Evolutionary conservation across 2,888 invertebrate species (phyloP).

Genomic region (Macrosiphum euphorbiae): DNA sequence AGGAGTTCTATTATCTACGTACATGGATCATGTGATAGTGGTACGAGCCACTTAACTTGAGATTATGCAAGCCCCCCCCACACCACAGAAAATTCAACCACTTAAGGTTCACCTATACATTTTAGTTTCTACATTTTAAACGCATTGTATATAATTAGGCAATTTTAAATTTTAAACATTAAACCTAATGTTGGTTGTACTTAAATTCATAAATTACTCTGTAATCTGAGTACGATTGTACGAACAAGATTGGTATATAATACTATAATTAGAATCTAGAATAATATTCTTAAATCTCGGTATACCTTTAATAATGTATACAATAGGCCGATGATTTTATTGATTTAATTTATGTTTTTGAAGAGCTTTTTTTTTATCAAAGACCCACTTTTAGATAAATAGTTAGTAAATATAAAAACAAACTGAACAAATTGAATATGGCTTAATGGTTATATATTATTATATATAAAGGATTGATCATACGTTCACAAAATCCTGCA

Average conservation of each 20-base stretch:
- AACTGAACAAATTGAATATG: background rate
- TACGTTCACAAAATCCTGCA: background rate
- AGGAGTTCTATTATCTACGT: too few relatives aligned
- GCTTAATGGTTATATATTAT: background rate
- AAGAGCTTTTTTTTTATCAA: background rate
- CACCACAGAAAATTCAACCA: background rate
- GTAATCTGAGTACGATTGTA: background rate
- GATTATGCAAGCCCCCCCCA: background rate
- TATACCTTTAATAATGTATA: background rate
- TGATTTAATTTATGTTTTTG: background rate
- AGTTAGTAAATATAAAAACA: background rate
- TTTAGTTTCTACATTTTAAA: background rate
- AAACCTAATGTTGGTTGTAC: background rate
- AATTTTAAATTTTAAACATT: background rate
- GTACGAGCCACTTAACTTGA: background rate
- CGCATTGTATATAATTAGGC: background rate
- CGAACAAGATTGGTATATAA: background rate
- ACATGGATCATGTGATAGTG: too few relatives aligned
- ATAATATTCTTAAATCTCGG: background rate
- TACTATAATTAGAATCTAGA: too few relatives aligned
- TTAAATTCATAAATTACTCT: background rate
- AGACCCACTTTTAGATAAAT: background rate
- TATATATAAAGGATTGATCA: background rate
- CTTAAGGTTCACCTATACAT: background rate
- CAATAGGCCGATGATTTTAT: background rate